Base-by-base conservation (phyloP, 1,140 invertebrate species). In the Ephestia elutella region DNA sequence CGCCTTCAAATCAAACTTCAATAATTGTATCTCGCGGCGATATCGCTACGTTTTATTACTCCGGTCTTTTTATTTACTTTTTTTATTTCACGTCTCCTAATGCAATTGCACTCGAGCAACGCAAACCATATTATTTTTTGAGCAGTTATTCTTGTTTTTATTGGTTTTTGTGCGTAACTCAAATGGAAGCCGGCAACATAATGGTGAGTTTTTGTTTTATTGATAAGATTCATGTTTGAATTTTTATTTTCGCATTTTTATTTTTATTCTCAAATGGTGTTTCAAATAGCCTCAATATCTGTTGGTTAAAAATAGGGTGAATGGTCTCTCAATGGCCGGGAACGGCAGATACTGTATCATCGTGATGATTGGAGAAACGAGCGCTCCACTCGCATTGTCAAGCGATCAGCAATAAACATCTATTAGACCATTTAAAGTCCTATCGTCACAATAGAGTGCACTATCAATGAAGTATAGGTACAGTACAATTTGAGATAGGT, bases 41-140 rank as follows among this genome's bases (percentile, higher is more conserved):
- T 87, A 83, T 80, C 78, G 68, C 75, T 73, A 53, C 73, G 66
- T 79, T 84, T 83, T 84, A 81, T 80, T 80, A 70, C 78, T 65
- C 59, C 65, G 62, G 70, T 15, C 38, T 63, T 73, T 81, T 83
- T 87, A 80, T 79, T 77, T 77, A 70, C 73, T 59, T 81, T 83
- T 25, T 87, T 87, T 82, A 82, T 82, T 78, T 75, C 69, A 62
- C 73, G 63, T 75, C 71, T 70, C 68, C 66, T 84, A 86, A 86
- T 84, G 73, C 80, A 82, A 85, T 83, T 85, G 80, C 80, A 85
- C 62, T 79, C 79, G 78, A 81, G 69, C 76, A 78, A 68, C 76
- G 70, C 75, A 69, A 71, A 71, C 71, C 56, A 60, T 75, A 79
- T 75, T 82, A 74, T 70, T 75, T 70, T 72, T 64, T 62, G 70